These are phyloP conservation scores for Vesta saturnalis DNA, from an alignment of 2,888 invertebrate genomes.

Conservation along the genomic window DNA sequence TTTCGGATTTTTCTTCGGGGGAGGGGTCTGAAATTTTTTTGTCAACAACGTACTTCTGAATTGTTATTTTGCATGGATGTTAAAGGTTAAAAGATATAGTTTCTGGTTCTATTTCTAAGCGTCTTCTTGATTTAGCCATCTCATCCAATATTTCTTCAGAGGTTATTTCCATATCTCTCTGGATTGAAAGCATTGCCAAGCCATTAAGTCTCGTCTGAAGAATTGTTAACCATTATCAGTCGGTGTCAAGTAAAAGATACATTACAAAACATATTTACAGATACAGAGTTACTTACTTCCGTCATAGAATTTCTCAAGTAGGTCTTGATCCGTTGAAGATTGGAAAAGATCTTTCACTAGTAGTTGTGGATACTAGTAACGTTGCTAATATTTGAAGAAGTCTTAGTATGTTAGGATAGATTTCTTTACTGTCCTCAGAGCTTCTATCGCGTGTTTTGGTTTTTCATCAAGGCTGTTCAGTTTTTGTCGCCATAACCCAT, in stretches of 20 bases:
- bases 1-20: neutral
- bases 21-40: neutral
- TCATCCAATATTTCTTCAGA: constrained; percentile 1
- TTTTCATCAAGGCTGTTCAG: neutral
- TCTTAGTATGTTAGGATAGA: too few relatives aligned
- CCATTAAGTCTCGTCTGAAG: neutral
- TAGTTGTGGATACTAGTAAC: neutral
- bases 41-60: too few relatives aligned
- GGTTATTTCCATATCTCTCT: too few relatives aligned
- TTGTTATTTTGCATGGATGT: too few relatives aligned
- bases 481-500: neutral
- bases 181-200: neutral
- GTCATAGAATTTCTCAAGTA: too few relatives aligned
- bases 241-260: neutral
- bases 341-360: neutral
- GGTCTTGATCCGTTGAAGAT: too few relatives aligned
- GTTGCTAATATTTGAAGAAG: too few relatives aligned
- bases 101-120: neutral
- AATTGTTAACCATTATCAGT: too few relatives aligned
- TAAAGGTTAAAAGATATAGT: too few relatives aligned
- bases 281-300: neutral
- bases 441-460: neutral
- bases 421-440: neutral
- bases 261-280: neutral
- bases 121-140: neutral